phyloP scores from a whole-genome alignment of 2,797 vertebrate species.

The Hippoglossus hippoglossus region DNA sequence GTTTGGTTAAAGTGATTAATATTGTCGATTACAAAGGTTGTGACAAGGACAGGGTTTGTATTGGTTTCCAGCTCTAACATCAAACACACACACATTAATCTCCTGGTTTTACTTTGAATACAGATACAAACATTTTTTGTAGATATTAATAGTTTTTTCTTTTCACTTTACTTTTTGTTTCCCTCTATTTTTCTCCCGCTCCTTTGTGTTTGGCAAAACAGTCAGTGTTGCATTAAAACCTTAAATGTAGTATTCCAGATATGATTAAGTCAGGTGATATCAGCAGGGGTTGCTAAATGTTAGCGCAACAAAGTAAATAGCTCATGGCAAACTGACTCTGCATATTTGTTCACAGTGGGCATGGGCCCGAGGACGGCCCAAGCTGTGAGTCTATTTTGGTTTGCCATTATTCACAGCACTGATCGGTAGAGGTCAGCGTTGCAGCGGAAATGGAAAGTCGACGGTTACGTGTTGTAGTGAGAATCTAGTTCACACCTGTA shows the following conservation, averaged over 20 bases:
- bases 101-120: too few relatives aligned
- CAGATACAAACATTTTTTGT: too few relatives aligned
- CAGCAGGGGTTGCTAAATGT: neutral
- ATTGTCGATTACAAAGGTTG: too few relatives aligned
- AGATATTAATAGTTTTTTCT: too few relatives aligned
- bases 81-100: too few relatives aligned
- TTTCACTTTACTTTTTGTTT: neutral
- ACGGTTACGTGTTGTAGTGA: neutral
- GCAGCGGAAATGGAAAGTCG: slow-evolving; percentile 19
- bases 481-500: neutral
- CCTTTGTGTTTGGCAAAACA: neutral
- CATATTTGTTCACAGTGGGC: neutral
- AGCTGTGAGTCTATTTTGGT: slow-evolving; percentile 5
- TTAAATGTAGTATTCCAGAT: neutral
- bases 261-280: neutral
- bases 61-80: too few relatives aligned
- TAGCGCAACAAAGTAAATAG: slow-evolving; percentile 14
- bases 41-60: too few relatives aligned
- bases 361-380: neutral
- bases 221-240: neutral
- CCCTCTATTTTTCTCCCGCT: neutral
- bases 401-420: slow-evolving; percentile 1
- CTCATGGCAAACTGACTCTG: neutral
- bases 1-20: too few relatives aligned
- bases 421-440: slow-evolving; percentile 59